Evolutionary conservation across 2,888 invertebrate species (phyloP).

Genomic region (Meloe dianella): DNA sequence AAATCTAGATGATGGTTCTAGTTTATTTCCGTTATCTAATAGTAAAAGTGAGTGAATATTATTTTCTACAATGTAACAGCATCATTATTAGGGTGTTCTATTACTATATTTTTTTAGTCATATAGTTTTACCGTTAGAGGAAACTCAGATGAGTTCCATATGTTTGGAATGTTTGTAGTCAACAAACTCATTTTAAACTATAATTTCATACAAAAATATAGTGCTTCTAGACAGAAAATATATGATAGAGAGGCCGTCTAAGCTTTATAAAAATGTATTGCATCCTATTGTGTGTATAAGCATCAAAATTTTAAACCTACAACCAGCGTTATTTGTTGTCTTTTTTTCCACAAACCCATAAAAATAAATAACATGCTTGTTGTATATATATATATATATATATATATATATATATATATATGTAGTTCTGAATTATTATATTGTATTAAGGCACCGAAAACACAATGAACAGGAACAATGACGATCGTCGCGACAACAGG

Average conservation of each 20-base stretch:
- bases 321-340: background rate
- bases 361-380: constrained; percentile 2
- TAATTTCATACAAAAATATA: background rate
- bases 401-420: background rate
- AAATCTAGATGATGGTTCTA: background rate
- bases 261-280: background rate
- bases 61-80: background rate
- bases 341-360: background rate
- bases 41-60: background rate
- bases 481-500: constrained; percentile 44
- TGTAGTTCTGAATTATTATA: constrained; percentile 22
- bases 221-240: too few relatives aligned
- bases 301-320: background rate
- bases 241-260: background rate
- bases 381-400: too few relatives aligned
- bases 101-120: too few relatives aligned
- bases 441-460: constrained; percentile 36
- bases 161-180: too few relatives aligned
- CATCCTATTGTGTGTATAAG: background rate
- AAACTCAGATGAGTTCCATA: too few relatives aligned
- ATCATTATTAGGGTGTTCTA: background rate
- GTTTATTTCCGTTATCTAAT: background rate
- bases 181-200: background rate
- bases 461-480: constrained; percentile 45
- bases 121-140: too few relatives aligned